These are phyloP conservation scores for Drosophila neutralis DNA, from an alignment of 2,888 invertebrate genomes.

Conservation along the genomic window DNA sequence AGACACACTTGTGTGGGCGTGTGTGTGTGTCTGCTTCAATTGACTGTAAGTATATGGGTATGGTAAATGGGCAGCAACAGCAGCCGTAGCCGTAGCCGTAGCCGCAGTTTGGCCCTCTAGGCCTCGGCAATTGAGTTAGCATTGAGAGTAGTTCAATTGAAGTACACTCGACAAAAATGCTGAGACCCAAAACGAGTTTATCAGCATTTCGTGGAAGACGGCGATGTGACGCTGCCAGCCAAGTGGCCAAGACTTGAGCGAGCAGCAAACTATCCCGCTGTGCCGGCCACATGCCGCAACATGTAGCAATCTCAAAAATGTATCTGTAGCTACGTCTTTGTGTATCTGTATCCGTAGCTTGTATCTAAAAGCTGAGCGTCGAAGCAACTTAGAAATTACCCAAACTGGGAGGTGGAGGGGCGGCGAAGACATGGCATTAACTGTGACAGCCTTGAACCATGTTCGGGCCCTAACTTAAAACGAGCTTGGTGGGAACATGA, in stretches of 20 bases:
- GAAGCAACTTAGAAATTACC: slow-evolving; percentile 34
- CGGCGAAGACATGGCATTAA: not conserved
- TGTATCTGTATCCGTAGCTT: slow-evolving; percentile 34
- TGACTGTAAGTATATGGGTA: slow-evolving; percentile 55
- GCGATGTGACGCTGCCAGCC: slow-evolving; percentile 11
- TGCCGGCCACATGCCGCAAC: slow-evolving; percentile 35
- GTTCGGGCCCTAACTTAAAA: slow-evolving; percentile 14
- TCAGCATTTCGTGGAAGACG: slow-evolving; percentile 66
- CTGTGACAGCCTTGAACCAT: slow-evolving; percentile 52
- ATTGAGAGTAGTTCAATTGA: slow-evolving; percentile 76
- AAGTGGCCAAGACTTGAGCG: slow-evolving; percentile 25
- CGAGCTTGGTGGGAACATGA: slow-evolving; percentile 60
- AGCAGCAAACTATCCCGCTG: slow-evolving; percentile 46
- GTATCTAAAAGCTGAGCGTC: slow-evolving; percentile 34
- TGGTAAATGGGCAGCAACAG: slow-evolving; percentile 62
- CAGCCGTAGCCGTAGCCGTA: slow-evolving; percentile 4
- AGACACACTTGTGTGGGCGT: not conserved
- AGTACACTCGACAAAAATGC: slow-evolving; percentile 66
- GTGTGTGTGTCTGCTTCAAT: slow-evolving; percentile 50
- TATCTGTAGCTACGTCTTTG: slow-evolving; percentile 30
- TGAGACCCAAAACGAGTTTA: slow-evolving; percentile 73
- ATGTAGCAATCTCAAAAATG: slow-evolving; percentile 44
- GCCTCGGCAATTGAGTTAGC: slow-evolving; percentile 74
- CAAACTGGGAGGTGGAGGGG: slow-evolving; percentile 2
- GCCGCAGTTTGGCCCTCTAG: slow-evolving; percentile 55